Evolutionary conservation across 2,888 invertebrate genomes (phyloP).

Genomic region (Hermodice carunculata): DNA sequence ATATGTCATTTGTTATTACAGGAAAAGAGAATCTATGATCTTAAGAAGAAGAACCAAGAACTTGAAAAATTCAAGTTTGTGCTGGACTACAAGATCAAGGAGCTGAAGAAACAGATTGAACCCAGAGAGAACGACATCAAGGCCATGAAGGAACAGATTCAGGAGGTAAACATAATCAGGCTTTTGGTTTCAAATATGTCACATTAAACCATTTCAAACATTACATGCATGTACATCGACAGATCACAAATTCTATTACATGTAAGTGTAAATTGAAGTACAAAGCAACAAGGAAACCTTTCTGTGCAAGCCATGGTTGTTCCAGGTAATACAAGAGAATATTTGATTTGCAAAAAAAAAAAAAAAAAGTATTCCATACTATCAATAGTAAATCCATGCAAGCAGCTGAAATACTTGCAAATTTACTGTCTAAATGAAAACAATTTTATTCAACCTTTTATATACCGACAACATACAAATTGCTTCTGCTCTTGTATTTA

Average conservation of each 20-base stretch:
- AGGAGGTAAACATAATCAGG: slow-evolving; percentile 66
- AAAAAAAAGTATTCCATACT: too few species aligned
- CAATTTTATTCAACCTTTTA: too few species aligned
- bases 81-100: slow-evolving; percentile 89
- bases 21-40: slow-evolving; percentile 85
- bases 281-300: neutral
- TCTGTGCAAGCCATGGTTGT: neutral
- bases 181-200: neutral
- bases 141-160: slow-evolving; percentile 84
- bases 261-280: too few species aligned
- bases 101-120: slow-evolving; percentile 87
- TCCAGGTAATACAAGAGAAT: neutral
- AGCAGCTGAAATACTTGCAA: too few species aligned
- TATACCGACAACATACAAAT: too few species aligned
- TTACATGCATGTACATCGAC: neutral
- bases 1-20: slow-evolving; percentile 43
- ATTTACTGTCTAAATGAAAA: too few species aligned
- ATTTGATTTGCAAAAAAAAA: neutral
- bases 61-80: slow-evolving; percentile 93
- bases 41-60: slow-evolving; percentile 86
- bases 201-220: neutral
- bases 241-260: too few species aligned
- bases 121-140: slow-evolving; percentile 88
- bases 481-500: too few species aligned
- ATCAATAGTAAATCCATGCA: too few species aligned